Evolutionary conservation across 1,140 invertebrate genomes (phyloP).

Genomic region (Calosoma granatense): DNA sequence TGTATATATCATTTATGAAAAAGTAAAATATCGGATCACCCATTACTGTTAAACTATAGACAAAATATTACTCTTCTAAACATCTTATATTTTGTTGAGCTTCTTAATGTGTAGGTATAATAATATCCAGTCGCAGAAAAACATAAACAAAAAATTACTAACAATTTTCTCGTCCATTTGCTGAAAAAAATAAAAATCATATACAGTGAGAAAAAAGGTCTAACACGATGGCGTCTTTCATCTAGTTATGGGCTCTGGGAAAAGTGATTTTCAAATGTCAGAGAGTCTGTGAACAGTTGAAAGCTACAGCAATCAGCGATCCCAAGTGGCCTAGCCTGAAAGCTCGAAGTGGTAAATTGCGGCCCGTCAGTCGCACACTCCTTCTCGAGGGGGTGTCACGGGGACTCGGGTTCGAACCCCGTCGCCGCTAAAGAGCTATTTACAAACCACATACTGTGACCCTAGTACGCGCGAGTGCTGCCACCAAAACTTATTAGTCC

Average conservation of each 20-base stretch:
- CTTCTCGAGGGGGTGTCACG: neutral
- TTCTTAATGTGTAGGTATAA: too few species aligned
- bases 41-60: too few species aligned
- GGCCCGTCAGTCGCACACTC: neutral
- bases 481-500: constrained; percentile 4
- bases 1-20: too few species aligned
- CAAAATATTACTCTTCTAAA: too few species aligned
- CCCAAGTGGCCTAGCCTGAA: constrained; percentile 4
- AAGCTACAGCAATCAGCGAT: constrained; percentile 5
- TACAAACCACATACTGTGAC: constrained; percentile 7
- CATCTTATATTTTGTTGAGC: too few species aligned
- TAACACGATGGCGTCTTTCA: constrained; percentile 5
- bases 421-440: constrained; percentile 2
- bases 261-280: neutral
- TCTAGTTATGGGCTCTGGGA: neutral
- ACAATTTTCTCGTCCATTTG: neutral
- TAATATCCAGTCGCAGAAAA: too few species aligned
- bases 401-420: neutral
- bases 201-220: neutral
- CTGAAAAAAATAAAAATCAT: neutral
- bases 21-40: too few species aligned
- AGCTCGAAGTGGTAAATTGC: constrained; percentile 6
- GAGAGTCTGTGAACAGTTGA: constrained; percentile 5
- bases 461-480: neutral
- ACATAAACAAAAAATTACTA: too few species aligned